Evolutionary conservation across 2,888 invertebrate genomes (phyloP), one percentile per base, ranked within the genome.

Genomic region (Himalopsyche kuldschensis): DNA sequence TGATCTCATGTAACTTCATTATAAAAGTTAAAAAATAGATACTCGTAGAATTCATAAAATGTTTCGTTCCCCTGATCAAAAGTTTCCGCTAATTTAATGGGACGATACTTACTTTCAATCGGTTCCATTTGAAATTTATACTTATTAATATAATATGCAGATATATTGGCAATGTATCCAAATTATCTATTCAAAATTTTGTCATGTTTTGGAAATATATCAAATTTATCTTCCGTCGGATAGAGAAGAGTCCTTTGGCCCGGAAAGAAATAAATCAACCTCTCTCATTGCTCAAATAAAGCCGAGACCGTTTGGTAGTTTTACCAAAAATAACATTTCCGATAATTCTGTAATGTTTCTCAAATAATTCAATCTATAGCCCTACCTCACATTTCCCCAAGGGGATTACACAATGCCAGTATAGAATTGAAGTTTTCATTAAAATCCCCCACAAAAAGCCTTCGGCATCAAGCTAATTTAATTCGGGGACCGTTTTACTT

Each of bases 351-450:
- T 35, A 77, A 77, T 77, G 77, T 77, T 41, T 41, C 77, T 77
- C 24, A 77, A 32, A 77, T 41, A 77, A 77, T 77, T 41, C 77
- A 41, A 77, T 77, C 32, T 24, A 35, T 15, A 32, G 24, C 32
- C 24, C 77, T 35, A 41, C 41, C 77, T 32, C 41, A 11, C 35
- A 55, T 31, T 41, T 17, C 8, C 24, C 35, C 41, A 15, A 35
- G 24, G 77, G 77, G 77, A 35, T 41, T 24, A 41, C 41, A 77
- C 41, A 77, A 77, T 77, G 77, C 20, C 77, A 24, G 32, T 35
- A 41, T 77, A 32, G 77, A 77, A 77, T 77, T 77, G 35, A 77
- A 77, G 77, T 77, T 77, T 77, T 77, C 77, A 77, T 77, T 41
- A 77, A 35, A 41, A 24, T 24, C 77, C 77, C 41, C 27, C 46